These are phyloP conservation scores for Glareola pratincola DNA, from an alignment of 2,113 vertebrate species.

Conservation along the genomic window DNA sequence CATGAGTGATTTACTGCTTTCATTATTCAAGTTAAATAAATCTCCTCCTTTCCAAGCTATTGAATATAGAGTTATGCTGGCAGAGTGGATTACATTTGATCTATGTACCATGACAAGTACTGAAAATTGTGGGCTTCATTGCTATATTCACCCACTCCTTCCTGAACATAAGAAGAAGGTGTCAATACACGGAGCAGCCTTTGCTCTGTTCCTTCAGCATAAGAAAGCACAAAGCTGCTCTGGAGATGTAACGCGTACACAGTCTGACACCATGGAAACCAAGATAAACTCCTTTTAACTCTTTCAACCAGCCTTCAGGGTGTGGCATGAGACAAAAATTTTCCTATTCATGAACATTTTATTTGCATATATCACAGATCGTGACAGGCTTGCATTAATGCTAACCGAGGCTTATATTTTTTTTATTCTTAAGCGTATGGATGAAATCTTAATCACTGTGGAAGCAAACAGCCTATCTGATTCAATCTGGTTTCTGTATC, in stretches of 20 bases:
- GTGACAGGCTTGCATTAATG: background rate
- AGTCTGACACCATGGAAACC: conserved; percentile 67
- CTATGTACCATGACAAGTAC: conserved; percentile 66
- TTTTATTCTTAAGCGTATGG: background rate
- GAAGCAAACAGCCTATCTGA: background rate
- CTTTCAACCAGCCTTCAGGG: background rate
- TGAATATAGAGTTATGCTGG: conserved; percentile 53
- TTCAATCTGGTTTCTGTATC: background rate
- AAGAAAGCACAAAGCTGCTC: conserved; percentile 43
- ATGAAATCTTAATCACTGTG: background rate
- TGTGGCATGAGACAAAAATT: conserved; percentile 4
- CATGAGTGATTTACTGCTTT: conserved; percentile 59
- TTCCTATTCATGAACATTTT: background rate
- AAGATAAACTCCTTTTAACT: conserved; percentile 52
- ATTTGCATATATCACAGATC: conserved; percentile 12
- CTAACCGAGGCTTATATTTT: background rate
- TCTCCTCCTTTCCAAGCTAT: conserved; percentile 55
- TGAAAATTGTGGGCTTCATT: conserved; percentile 68
- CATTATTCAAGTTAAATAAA: conserved; percentile 57
- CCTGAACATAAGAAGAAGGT: conserved; percentile 52
- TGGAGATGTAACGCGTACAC: conserved; percentile 23
- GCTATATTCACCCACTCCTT: conserved; percentile 62
- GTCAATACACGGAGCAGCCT: conserved; percentile 66
- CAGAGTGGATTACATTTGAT: conserved; percentile 59
- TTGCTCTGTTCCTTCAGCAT: conserved; percentile 55